These are phyloP conservation scores for Theretra japonica DNA, from an alignment of 2,888 invertebrate species.

Conservation along the genomic window DNA sequence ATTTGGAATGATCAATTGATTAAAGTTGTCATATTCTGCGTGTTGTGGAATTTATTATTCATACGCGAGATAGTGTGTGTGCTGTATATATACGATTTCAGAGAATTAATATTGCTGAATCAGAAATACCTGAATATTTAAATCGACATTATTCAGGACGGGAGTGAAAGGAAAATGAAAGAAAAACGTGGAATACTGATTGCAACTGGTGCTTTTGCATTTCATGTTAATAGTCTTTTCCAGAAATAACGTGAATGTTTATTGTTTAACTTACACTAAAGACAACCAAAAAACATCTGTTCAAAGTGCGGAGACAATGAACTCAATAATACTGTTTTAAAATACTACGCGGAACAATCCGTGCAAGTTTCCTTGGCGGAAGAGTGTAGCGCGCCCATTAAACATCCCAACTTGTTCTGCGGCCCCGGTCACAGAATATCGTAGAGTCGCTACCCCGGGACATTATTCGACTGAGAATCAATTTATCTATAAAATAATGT, in stretches of 20 bases:
- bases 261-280: too few relatives aligned
- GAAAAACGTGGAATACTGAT: too few relatives aligned
- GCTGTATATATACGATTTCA: too few relatives aligned
- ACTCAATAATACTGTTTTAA: background rate
- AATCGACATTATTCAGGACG: too few relatives aligned
- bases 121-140: too few relatives aligned
- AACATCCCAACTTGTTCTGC: background rate
- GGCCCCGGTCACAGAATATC: background rate
- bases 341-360: background rate
- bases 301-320: background rate
- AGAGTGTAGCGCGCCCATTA: background rate
- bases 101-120: background rate
- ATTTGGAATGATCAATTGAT: background rate
- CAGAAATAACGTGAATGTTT: too few relatives aligned
- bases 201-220: too few relatives aligned
- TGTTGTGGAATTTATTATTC: background rate
- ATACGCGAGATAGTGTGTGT: background rate
- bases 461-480: background rate
- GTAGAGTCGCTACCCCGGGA: background rate
- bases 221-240: too few relatives aligned
- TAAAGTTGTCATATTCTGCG: background rate
- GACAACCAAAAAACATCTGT: background rate
- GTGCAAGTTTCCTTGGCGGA: background rate
- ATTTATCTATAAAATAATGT: too few relatives aligned
- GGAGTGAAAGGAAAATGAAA: too few relatives aligned